Conservation (phyloP, 1,140 invertebrate genomes). For the Arion vulgaris region DNA sequence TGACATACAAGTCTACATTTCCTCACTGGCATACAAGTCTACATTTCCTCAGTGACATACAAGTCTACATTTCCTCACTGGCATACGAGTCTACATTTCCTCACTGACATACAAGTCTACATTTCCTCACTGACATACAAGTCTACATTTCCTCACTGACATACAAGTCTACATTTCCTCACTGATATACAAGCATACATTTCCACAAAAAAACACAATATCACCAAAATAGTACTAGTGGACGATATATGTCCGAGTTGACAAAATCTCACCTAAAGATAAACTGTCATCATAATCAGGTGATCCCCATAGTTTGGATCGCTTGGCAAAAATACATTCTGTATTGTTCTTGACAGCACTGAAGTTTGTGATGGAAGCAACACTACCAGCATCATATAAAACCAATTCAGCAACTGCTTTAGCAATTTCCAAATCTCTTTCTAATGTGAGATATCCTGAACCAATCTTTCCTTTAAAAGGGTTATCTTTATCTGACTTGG, state of each 20-base stretch:
- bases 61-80: no score
- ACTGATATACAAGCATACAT: no score
- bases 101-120: no score
- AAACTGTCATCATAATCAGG: constrained; percentile 52
- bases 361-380: constrained; percentile 50
- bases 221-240: no score
- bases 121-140: no score
- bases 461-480: constrained; percentile 53
- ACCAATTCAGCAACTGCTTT: constrained; percentile 48
- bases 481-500: constrained; percentile 38
- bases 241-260: background rate
- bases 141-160: no score
- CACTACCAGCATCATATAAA: constrained; percentile 55
- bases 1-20: no score
- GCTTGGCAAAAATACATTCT: constrained; percentile 67
- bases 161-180: no score
- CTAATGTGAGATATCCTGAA: constrained; percentile 29
- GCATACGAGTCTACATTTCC: no score
- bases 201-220: no score
- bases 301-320: constrained; percentile 63
- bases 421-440: constrained; percentile 41
- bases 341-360: constrained; percentile 55
- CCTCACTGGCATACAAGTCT: no score
- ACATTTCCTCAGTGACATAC: no score
- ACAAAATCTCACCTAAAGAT: constrained; percentile 49